Evolutionary conservation across 2,113 vertebrate species (phyloP).

Genomic region (Dicaeum eximium): DNA sequence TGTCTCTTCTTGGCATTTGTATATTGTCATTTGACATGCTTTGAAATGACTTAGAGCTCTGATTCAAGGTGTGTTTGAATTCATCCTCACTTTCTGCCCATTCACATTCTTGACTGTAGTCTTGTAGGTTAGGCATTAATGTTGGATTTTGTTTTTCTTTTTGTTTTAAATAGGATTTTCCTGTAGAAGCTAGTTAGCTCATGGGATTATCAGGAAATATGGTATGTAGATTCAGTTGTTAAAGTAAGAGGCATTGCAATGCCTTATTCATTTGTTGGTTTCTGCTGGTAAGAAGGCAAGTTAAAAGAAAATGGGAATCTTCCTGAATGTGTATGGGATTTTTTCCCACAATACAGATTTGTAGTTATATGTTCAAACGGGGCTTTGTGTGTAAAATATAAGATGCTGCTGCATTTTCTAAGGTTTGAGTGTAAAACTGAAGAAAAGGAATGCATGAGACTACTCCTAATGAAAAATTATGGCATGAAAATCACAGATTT

Average conservation of each 20-base stretch:
- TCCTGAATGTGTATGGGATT: background rate
- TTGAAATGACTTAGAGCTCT: background rate
- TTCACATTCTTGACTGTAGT: background rate
- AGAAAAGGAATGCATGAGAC: background rate
- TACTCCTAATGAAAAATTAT: background rate
- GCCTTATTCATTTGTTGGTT: background rate
- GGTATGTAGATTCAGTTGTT: background rate
- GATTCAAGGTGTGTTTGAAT: background rate
- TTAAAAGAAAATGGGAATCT: background rate
- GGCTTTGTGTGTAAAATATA: background rate
- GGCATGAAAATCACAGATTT: background rate
- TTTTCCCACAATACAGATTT: background rate
- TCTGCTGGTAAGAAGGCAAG: background rate
- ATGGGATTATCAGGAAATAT: background rate
- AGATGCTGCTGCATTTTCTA: background rate
- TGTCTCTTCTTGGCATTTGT: background rate
- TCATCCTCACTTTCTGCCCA: background rate
- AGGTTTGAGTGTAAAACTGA: background rate
- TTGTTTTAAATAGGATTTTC: background rate
- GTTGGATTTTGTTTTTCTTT: background rate
- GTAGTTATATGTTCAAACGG: background rate
- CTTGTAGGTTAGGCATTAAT: background rate
- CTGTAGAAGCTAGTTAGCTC: background rate
- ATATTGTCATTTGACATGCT: background rate
- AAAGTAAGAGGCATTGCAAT: background rate